Percentiles rank a stretch among this genome's conserved stretches.
Evolutionary conservation across 2,888 invertebrate genomes (phyloP).

Genomic region (Acleris holmiana): DNA sequence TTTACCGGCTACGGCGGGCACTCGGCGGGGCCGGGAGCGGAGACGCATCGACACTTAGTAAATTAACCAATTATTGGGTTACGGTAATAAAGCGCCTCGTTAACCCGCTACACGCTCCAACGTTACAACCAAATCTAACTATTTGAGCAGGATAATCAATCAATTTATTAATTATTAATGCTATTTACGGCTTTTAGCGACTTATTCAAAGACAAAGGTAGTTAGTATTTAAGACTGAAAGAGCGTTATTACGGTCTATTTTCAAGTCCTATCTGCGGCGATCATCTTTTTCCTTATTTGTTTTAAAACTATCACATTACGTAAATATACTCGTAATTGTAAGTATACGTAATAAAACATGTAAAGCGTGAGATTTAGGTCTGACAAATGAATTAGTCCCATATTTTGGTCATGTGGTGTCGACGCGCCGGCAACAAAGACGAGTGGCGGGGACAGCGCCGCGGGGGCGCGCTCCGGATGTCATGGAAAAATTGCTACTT

Average conservation of each 20-base stretch:
- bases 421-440: slow-evolving; percentile 35
- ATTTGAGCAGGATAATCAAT: neutral
- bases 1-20: slow-evolving; percentile 50
- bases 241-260: too few relatives aligned
- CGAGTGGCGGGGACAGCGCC: slow-evolving; percentile 64
- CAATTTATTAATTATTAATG: too few relatives aligned
- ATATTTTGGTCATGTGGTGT: slow-evolving; percentile 53
- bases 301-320: too few relatives aligned
- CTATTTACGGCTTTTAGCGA: too few relatives aligned
- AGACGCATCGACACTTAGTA: slow-evolving; percentile 33
- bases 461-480: slow-evolving; percentile 68
- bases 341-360: too few relatives aligned
- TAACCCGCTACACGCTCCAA: slow-evolving; percentile 14
- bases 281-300: too few relatives aligned
- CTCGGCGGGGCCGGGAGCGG: slow-evolving; percentile 27
- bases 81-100: slow-evolving; percentile 30
- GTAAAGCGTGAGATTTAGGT: slow-evolving; percentile 23
- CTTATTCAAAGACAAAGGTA: too few relatives aligned
- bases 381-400: slow-evolving; percentile 37
- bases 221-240: too few relatives aligned
- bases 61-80: slow-evolving; percentile 38
- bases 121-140: slow-evolving; percentile 1
- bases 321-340: too few relatives aligned
- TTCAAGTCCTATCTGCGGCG: too few relatives aligned
- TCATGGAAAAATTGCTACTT: slow-evolving; percentile 79